phyloP scores from a whole-genome alignment of 2,888 invertebrate species.

The Andrena marginata region DNA sequence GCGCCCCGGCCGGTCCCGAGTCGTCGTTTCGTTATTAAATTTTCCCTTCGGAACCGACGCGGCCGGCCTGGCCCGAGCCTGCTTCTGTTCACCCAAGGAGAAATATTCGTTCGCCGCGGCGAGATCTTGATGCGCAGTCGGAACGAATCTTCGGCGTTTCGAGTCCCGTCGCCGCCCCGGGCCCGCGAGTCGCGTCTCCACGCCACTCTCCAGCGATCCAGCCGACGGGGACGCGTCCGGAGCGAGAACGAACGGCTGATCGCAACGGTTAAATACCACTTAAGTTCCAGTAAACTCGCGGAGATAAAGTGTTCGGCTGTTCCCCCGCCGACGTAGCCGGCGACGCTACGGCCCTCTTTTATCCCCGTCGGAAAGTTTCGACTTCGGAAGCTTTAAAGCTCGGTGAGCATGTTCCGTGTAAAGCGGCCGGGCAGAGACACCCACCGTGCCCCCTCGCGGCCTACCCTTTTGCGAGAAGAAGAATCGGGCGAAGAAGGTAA shows the following conservation, averaged over 20 bases:
- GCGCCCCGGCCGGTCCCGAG: slow-evolving; percentile 33
- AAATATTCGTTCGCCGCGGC: slow-evolving; percentile 34
- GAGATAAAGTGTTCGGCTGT: not conserved
- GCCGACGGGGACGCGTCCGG: slow-evolving; percentile 3
- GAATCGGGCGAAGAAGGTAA: slow-evolving; percentile 31
- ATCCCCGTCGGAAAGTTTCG: not conserved
- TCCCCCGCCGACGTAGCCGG: too few species aligned
- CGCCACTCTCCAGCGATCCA: not conserved
- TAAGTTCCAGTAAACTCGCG: not conserved
- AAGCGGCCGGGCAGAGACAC: too few species aligned
- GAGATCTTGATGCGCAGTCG: slow-evolving; percentile 44
- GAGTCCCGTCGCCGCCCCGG: slow-evolving; percentile 19
- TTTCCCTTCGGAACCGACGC: slow-evolving; percentile 51
- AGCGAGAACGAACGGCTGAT: slow-evolving; percentile 19
- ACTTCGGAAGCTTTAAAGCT: not conserved
- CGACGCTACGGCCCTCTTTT: too few species aligned
- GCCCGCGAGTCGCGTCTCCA: slow-evolving; percentile 1
- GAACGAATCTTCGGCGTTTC: slow-evolving; percentile 59
- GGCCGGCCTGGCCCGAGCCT: not conserved
- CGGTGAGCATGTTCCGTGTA: not conserved
- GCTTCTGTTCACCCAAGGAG: slow-evolving; percentile 48
- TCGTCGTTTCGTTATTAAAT: slow-evolving; percentile 57
- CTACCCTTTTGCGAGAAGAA: slow-evolving; percentile 23
- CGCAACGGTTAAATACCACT: slow-evolving; percentile 1
- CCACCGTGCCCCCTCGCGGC: not conserved